phyloP scores from a whole-genome alignment of 1,140 invertebrate genomes.

The Lasioglossum baleicum region DNA sequence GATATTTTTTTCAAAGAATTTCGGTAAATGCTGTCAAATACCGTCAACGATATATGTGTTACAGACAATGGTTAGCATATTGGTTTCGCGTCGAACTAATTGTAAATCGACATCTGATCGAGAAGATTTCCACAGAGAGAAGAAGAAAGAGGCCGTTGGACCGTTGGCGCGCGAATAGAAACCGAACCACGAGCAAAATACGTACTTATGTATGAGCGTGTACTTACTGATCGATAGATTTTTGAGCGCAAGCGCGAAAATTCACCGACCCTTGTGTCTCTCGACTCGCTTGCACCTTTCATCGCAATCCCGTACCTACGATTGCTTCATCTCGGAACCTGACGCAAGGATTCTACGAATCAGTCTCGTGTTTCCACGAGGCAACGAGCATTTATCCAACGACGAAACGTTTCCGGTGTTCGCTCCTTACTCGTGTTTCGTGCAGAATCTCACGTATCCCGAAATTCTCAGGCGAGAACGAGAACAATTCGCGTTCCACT shows the following conservation, averaged over 20 bases:
- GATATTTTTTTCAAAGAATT: too few species aligned
- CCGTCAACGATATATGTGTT: too few species aligned
- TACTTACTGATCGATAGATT: constrained; percentile 23
- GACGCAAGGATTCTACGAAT: not conserved
- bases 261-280: constrained; percentile 15
- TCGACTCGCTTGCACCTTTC: constrained; percentile 23
- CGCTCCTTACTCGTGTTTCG: too few species aligned
- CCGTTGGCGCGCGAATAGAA: not conserved
- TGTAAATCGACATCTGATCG: too few species aligned
- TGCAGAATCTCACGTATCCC: not conserved
- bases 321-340: not conserved
- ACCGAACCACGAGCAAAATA: not conserved
- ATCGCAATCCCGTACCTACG: constrained; percentile 1
- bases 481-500: not conserved
- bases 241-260: constrained; percentile 48
- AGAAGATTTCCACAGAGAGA: too few species aligned
- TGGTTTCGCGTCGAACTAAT: too few species aligned
- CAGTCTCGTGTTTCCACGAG: not conserved
- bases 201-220: not conserved
- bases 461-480: not conserved
- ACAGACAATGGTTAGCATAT: too few species aligned
- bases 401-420: not conserved
- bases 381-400: not conserved
- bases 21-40: too few species aligned
- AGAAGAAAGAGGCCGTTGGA: too few species aligned